Evolutionary conservation across 92 coral and sea anemone genomes (phyloP).

Genomic region (Zoanthus sansibaricus): DNA sequence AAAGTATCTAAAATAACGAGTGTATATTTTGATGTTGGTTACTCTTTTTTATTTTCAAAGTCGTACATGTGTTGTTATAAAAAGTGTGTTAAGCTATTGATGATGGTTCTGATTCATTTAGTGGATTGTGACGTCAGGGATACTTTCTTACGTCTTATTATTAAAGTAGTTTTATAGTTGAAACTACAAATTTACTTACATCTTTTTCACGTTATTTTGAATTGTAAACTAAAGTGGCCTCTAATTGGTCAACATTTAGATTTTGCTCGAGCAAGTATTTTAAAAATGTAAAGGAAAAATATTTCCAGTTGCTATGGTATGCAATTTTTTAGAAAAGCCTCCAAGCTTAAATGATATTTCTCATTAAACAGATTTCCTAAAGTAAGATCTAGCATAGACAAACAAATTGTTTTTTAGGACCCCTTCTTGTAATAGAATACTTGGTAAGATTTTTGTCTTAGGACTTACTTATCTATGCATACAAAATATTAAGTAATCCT

Average conservation of each 20-base stretch:
- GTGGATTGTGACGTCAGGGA: slow-evolving; percentile 14
- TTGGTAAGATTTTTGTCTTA: too few species aligned
- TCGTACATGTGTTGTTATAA: neutral
- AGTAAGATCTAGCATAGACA: too few species aligned
- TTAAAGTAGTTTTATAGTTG: neutral
- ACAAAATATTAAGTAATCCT: too few species aligned
- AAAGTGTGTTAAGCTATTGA: neutral
- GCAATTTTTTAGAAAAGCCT: neutral
- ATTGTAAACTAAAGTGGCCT: neutral
- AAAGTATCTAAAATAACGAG: neutral
- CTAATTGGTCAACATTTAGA: neutral
- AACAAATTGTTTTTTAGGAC: too few species aligned
- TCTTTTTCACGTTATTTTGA: neutral
- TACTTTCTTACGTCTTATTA: neutral
- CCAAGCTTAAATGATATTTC: too few species aligned
- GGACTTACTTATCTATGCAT: too few species aligned
- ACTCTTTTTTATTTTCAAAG: neutral
- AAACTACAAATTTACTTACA: neutral
- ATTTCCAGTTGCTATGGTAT: neutral
- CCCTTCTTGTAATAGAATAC: too few species aligned
- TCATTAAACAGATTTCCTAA: too few species aligned
- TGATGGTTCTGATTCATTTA: neutral
- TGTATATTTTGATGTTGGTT: neutral
- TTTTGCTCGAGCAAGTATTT: neutral
- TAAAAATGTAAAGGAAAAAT: neutral